phyloP scores from a whole-genome alignment of 2,888 invertebrate genomes.

The Seira musarum region DNA sequence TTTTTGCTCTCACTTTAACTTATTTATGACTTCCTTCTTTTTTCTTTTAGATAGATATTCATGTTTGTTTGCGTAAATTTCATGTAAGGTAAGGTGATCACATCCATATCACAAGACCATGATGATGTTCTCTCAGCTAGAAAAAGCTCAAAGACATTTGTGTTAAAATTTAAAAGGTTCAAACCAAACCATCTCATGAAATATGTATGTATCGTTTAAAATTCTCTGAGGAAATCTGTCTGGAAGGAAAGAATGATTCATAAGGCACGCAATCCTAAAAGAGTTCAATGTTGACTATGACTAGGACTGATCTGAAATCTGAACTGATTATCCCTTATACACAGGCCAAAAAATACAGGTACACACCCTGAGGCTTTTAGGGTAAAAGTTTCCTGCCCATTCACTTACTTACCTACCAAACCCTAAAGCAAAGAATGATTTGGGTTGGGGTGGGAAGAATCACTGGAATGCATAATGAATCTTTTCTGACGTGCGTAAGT shows the following conservation, averaged over 20 bases:
- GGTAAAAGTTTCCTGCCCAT: background rate
- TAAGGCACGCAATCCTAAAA: background rate
- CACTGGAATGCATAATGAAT: background rate
- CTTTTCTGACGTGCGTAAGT: too few species aligned
- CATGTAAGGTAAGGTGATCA: background rate
- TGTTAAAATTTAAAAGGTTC: too few species aligned
- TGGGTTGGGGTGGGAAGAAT: too few species aligned
- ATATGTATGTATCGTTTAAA: background rate
- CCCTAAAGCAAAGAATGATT: background rate
- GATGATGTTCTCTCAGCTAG: too few species aligned
- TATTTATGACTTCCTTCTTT: background rate
- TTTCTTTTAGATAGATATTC: background rate
- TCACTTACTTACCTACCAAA: background rate
- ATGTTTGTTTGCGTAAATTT: background rate
- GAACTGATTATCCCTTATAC: background rate
- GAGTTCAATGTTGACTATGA: background rate
- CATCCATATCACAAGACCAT: background rate
- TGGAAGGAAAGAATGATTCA: background rate
- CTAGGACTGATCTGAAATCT: background rate
- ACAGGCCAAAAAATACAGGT: background rate
- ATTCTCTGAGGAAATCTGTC: background rate
- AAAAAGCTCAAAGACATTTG: too few species aligned
- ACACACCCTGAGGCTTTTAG: background rate
- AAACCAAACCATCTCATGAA: too few species aligned
- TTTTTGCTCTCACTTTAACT: background rate